phyloP scores from a whole-genome alignment of 2,888 invertebrate species.

The Chydorus sphaericus region DNA sequence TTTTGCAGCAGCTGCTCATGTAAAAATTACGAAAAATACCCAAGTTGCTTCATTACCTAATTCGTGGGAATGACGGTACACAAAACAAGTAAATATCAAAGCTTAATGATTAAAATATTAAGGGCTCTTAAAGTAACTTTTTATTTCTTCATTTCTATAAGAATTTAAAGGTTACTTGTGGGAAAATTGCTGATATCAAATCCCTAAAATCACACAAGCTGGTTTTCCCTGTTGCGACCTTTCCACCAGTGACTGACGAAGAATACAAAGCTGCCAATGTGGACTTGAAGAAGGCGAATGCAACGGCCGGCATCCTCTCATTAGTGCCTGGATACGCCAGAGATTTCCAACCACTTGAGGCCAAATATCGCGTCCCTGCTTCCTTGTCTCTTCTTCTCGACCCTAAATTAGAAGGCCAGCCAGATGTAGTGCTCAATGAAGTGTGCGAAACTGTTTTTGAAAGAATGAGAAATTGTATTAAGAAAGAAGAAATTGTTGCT shows the following conservation, averaged over 20 bases:
- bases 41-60: neutral
- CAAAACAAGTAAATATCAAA: neutral
- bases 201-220: neutral
- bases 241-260: neutral
- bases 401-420: neutral
- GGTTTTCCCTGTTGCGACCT: neutral
- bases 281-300: neutral
- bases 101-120: neutral
- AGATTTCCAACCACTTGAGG: neutral
- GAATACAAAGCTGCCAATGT: neutral
- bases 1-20: neutral
- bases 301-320: neutral
- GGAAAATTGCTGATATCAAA: neutral
- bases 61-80: neutral
- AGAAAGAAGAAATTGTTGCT: too few species aligned
- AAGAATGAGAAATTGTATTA: neutral
- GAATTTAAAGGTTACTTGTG: neutral
- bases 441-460: neutral
- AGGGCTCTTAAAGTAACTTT: neutral
- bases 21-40: neutral
- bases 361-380: neutral
- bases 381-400: neutral
- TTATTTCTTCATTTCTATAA: neutral
- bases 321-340: neutral
- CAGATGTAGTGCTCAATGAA: neutral